Percentiles rank a stretch among this genome's conserved stretches.
These are phyloP conservation scores for Gymnothorax reevesii DNA, from an alignment of 2,797 vertebrate genomes.

Conservation along the genomic window DNA sequence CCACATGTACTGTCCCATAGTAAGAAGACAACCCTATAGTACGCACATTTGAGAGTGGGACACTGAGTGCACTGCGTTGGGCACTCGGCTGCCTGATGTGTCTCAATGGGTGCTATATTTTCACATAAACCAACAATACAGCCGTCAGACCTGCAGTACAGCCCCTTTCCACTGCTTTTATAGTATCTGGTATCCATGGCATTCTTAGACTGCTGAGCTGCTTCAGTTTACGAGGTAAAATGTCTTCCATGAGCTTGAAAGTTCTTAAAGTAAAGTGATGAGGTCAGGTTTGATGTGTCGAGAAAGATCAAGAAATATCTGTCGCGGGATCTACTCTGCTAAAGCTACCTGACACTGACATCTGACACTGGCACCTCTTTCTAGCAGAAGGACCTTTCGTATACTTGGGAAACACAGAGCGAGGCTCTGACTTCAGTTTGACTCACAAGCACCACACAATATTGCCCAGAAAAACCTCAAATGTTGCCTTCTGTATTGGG, in stretches of 20 bases:
- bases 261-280: background rate
- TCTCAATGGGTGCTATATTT: background rate
- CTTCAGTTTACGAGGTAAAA: conserved; percentile 4
- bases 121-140: background rate
- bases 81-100: too few species aligned
- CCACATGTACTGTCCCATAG: background rate
- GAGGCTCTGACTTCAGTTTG: too few species aligned
- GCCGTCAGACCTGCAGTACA: background rate
- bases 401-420: too few species aligned
- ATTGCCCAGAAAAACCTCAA: too few species aligned
- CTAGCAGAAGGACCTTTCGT: too few species aligned
- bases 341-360: background rate
- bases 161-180: background rate
- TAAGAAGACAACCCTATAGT: background rate
- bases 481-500: too few species aligned
- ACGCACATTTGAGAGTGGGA: background rate
- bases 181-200: background rate
- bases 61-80: background rate
- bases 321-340: background rate
- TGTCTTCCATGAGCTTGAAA: conserved; percentile 26
- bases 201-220: background rate
- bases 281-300: background rate
- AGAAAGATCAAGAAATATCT: background rate
- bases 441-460: too few species aligned
- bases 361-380: background rate